Percentiles rank a stretch among this genome's conserved stretches.
phyloP scores from a whole-genome alignment of 2,888 invertebrate genomes.

The Eupithecia subumbrata region DNA sequence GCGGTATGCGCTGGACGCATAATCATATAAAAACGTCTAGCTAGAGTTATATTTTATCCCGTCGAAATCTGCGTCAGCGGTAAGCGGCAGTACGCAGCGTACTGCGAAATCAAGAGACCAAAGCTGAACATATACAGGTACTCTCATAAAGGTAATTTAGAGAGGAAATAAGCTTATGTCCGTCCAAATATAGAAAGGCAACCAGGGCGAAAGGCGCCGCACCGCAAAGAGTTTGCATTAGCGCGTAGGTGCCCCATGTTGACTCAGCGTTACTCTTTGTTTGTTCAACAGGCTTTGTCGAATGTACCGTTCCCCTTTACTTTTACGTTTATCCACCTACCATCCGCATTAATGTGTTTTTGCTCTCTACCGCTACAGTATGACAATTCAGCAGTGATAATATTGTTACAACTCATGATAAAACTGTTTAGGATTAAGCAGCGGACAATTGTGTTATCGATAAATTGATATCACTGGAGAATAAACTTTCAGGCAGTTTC shows the following conservation, averaged over 20 bases:
- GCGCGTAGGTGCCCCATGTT: constrained; percentile 67
- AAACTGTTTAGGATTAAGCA: constrained; percentile 9
- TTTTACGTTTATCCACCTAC: constrained; percentile 55
- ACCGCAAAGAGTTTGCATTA: constrained; percentile 65
- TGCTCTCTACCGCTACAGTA: constrained; percentile 32
- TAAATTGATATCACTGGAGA: constrained; percentile 23
- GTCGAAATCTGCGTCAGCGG: no score
- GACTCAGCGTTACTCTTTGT: constrained; percentile 68
- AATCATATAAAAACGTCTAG: no score
- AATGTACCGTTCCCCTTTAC: constrained; percentile 59
- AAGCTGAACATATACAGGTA: not conserved
- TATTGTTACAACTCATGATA: constrained; percentile 15
- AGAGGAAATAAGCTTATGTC: constrained; percentile 2
- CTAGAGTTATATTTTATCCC: no score
- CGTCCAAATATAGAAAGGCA: constrained; percentile 24
- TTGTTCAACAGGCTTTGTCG: constrained; percentile 69
- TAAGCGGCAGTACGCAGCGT: no score
- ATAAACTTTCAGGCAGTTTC: constrained; percentile 49
- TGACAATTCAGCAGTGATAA: constrained; percentile 17
- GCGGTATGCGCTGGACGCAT: no score
- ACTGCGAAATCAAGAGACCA: no score
- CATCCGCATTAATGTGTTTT: constrained; percentile 51
- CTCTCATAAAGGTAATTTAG: not conserved
- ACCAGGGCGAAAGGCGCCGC: constrained; percentile 38
- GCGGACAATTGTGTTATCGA: constrained; percentile 23